Conservation (phyloP, 2,797 vertebrate species). For the Leptatherina wallacei region DNA sequence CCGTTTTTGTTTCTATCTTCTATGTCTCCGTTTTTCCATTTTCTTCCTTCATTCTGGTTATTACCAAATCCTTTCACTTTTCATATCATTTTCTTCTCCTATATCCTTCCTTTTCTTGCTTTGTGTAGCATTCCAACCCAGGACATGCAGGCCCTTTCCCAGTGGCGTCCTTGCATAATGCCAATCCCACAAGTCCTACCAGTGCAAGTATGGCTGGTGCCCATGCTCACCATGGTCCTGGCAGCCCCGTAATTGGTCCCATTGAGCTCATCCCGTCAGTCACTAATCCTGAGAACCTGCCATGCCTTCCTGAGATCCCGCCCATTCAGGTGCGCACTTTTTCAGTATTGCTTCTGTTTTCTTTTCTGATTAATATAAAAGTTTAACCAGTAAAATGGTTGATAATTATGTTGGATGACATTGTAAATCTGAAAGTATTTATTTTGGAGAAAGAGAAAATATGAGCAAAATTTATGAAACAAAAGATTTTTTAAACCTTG, state of each 20-base stretch:
- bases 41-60: background rate
- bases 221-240: slow-evolving; percentile 91
- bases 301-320: slow-evolving; percentile 97
- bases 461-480: background rate
- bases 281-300: slow-evolving; percentile 98
- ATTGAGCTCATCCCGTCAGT: slow-evolving; percentile 98
- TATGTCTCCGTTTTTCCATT: background rate
- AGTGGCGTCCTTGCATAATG: slow-evolving; percentile 94
- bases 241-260: slow-evolving; percentile 92
- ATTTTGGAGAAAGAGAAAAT: background rate
- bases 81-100: background rate
- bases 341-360: slow-evolving; percentile 2
- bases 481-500: background rate
- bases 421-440: background rate
- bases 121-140: slow-evolving; percentile 94
- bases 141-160: slow-evolving; percentile 97
- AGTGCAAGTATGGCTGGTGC: slow-evolving; percentile 94
- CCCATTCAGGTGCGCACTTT: slow-evolving; percentile 91
- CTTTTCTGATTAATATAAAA: background rate
- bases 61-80: background rate
- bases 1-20: slow-evolving; percentile 29
- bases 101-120: slow-evolving; percentile 21
- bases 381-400: background rate
- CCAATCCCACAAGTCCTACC: slow-evolving; percentile 97
- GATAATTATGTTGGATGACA: background rate